These are phyloP conservation scores for Neoarius graeffei DNA, from an alignment of 2,113 vertebrate species.

Conservation along the genomic window DNA sequence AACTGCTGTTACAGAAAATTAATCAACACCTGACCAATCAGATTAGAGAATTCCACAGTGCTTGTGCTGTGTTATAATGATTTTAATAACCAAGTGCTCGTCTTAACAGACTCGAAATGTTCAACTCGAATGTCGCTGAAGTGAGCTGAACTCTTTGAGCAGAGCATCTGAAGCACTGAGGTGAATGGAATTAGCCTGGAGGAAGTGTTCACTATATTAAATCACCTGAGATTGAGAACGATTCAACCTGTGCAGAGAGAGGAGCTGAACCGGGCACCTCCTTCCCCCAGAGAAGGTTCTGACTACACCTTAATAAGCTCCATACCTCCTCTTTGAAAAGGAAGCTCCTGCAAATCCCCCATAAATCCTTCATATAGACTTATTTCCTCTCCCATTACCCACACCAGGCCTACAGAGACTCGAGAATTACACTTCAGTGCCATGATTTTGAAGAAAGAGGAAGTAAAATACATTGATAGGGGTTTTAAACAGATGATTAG, in stretches of 20 bases:
- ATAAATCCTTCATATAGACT: constrained; percentile 42
- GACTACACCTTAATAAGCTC: constrained; percentile 63
- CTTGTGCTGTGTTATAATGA: neutral
- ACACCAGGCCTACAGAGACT: neutral
- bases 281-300: constrained; percentile 26
- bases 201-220: constrained; percentile 62
- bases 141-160: constrained; percentile 47
- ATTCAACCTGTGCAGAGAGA: constrained; percentile 38
- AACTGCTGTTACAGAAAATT: neutral
- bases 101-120: neutral
- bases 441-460: neutral
- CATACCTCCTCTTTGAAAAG: constrained; percentile 59
- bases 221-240: constrained; percentile 59
- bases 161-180: constrained; percentile 46
- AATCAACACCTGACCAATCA: neutral
- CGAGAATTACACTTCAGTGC: neutral
- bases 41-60: neutral
- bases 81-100: neutral
- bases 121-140: neutral
- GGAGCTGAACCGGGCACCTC: neutral
- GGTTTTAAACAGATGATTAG: neutral
- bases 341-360: constrained; percentile 43
- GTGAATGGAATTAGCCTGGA: constrained; percentile 59
- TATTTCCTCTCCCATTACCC: constrained; percentile 36
- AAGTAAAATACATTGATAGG: neutral